These are phyloP conservation scores for Parapsyche elsis DNA, from an alignment of 1,140 invertebrate species.

Conservation along the genomic window DNA sequence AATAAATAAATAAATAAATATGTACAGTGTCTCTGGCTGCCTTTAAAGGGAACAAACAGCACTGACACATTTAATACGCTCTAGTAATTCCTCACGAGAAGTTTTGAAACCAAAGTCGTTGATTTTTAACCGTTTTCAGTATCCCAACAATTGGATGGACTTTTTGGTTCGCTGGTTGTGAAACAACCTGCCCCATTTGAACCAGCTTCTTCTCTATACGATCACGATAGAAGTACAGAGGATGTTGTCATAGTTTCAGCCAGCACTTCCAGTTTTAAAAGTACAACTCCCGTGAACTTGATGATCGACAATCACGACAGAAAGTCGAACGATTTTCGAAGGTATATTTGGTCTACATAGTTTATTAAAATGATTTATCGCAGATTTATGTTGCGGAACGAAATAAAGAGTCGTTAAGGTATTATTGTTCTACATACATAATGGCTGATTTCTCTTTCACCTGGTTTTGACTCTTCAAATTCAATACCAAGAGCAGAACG, in stretches of 20 bases:
- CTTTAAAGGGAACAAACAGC: slow-evolving; percentile 10
- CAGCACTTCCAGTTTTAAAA: slow-evolving; percentile 55
- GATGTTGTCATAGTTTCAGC: slow-evolving; percentile 61
- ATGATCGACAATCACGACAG: slow-evolving; percentile 14
- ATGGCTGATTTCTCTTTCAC: slow-evolving; percentile 40
- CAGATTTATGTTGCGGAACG: too few species aligned
- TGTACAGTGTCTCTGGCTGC: too few species aligned
- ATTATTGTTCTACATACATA: too few species aligned
- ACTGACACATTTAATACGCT: slow-evolving; percentile 3
- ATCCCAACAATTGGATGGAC: slow-evolving; percentile 81
- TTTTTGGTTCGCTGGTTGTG: slow-evolving; percentile 81
- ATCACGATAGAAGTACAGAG: slow-evolving; percentile 70
- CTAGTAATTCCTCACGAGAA: neutral
- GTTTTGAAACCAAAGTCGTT: neutral
- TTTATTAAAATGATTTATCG: too few species aligned
- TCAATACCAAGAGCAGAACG: slow-evolving; percentile 28
- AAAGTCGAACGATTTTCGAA: neutral
- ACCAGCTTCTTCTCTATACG: slow-evolving; percentile 73
- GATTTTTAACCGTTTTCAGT: slow-evolving; percentile 58
- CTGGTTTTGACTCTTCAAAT: slow-evolving; percentile 16
- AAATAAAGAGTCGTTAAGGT: too few species aligned
- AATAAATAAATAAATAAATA: too few species aligned
- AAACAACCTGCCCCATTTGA: slow-evolving; percentile 73
- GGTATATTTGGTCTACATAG: slow-evolving; percentile 20
- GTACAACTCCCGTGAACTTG: slow-evolving; percentile 2